Evolutionary conservation across 2,113 vertebrate species (phyloP), one percentile per base, ranked within the genome.

Genomic region (Uria lomvia): DNA sequence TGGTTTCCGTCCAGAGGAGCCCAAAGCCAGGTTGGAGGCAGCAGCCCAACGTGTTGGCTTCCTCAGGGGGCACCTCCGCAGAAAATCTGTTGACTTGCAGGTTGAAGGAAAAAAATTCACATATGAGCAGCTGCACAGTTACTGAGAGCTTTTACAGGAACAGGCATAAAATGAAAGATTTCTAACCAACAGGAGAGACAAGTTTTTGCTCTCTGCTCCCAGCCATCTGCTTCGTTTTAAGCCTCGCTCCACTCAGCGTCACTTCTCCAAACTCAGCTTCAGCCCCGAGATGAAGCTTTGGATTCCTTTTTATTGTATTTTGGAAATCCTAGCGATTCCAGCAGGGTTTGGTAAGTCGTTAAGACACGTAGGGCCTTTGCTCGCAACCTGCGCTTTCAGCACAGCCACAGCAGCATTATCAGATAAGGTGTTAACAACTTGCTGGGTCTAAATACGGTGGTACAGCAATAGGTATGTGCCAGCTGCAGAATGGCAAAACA

Each of bases 391-490:
- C 43, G 11, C 22, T n/a, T 74, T 29, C 90, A 73, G 82, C 38
- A 20, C 32, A 12, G 9, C 34, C 38, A 3, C 55, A 7, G 52
- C 67, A 36, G 55, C 1, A 34, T 34, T 38, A 40, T 5, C 72
- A 34, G 52, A 16, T 5, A 17, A 29, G 1, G 30, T 5, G 53
- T 27, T 32, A 27, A 36, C 13, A 40, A 45, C n/a, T 67, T 4
- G 50, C 73, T 18, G 66, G 2, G 50, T 2, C 53, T 17, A 21
- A 66, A 22, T 6, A 6, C 3, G 0, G 52, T 1, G 14, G 20
- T 8, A 26, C 19, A 32, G 50, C 24, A 2, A 40, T 1, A 4
- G 26, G 38, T 9, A 63, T 1, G 9, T 6, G 58, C 52, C 9
- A 16, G 26, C 7, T 55, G 23, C 58, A 10, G 9, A 59, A 15